phyloP scores from a whole-genome alignment of 2,888 invertebrate genomes.

The Agelastica alni region DNA sequence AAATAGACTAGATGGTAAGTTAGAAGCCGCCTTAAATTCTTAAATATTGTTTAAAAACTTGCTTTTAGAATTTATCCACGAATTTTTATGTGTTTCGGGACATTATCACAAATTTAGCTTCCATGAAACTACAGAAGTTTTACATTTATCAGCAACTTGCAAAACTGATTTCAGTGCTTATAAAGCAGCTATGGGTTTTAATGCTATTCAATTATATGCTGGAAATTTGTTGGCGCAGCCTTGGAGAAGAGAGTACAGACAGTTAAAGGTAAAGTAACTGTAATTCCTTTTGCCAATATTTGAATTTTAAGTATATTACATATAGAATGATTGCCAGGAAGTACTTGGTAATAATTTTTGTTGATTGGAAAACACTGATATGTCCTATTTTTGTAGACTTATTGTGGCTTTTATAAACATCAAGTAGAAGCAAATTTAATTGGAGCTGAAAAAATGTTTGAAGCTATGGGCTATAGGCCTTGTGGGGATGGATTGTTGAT shows the following conservation, averaged over 20 bases:
- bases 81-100: conserved; percentile 76
- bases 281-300: not conserved
- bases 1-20: conserved; percentile 74
- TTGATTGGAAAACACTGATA: not conserved
- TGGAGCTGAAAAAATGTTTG: conserved; percentile 76
- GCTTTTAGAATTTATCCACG: conserved; percentile 72
- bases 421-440: conserved; percentile 81
- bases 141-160: conserved; percentile 72
- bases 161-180: conserved; percentile 79
- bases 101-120: conserved; percentile 80
- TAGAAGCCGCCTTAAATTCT: not conserved
- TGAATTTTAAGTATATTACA: not conserved
- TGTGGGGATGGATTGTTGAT: conserved; percentile 63
- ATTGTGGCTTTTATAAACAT: conserved; percentile 87
- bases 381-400: conserved; percentile 62
- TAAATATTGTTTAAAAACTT: not conserved
- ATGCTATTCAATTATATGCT: conserved; percentile 83
- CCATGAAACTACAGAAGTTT: conserved; percentile 74
- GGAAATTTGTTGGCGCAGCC: conserved; percentile 84
- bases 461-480: conserved; percentile 81
- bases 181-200: conserved; percentile 81
- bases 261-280: conserved; percentile 68
- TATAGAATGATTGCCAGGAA: not conserved
- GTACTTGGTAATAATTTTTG: not conserved
- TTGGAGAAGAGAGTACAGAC: conserved; percentile 85